A percentile compares a stretch with the other conserved stretches of the same genome.
phyloP scores from a whole-genome alignment of 2,797 vertebrate species.

The Perodicticus potto region DNA sequence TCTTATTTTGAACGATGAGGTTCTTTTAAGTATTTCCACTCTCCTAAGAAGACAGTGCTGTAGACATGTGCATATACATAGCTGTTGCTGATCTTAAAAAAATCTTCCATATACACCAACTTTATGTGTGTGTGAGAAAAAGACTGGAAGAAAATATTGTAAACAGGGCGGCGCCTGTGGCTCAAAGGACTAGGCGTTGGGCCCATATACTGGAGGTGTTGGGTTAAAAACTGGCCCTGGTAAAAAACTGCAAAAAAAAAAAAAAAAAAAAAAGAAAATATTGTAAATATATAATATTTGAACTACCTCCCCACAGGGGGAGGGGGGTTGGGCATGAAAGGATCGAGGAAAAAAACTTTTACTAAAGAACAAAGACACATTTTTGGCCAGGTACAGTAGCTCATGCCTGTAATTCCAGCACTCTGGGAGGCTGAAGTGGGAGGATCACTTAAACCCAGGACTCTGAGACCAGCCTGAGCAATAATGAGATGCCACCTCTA shows the following conservation, averaged over 20 bases:
- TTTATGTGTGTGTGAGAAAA: neutral
- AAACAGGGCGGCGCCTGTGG: neutral
- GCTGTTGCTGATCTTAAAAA: neutral
- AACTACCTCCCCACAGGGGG: too few relatives aligned
- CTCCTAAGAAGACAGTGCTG: neutral
- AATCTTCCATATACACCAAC: neutral
- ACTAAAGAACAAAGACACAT: neutral
- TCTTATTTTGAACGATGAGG: neutral
- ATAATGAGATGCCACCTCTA: neutral
- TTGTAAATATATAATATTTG: neutral
- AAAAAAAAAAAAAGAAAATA: neutral
- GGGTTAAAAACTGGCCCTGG: too few relatives aligned
- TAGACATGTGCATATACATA: neutral
- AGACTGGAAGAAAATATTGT: neutral
- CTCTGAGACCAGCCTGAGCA: neutral
- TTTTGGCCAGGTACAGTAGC: neutral
- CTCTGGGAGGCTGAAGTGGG: neutral
- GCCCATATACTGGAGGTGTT: too few relatives aligned
- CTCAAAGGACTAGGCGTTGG: too few relatives aligned
- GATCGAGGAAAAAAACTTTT: neutral
- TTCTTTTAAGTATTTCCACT: constrained; percentile 28
- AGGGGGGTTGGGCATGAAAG: neutral
- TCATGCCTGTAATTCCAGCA: neutral
- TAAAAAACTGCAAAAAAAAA: too few relatives aligned
- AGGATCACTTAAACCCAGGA: neutral